Percentiles rank a stretch among this genome's conserved stretches.
Conservation (phyloP, 2,113 vertebrate genomes). For the Propithecus coquereli region DNA sequence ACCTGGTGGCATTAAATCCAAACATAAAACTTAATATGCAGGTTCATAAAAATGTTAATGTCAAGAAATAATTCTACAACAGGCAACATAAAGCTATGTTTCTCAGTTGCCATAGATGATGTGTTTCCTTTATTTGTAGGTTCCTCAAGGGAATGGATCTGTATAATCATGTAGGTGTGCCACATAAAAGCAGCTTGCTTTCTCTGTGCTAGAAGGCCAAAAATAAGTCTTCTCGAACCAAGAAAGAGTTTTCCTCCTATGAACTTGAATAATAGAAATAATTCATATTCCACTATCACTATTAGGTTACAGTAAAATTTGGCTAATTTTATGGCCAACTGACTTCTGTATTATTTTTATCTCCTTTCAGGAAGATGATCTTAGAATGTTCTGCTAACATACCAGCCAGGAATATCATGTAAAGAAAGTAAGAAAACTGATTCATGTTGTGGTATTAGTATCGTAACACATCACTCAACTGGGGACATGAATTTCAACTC, state of each 20-base stretch:
- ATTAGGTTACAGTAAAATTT: not conserved
- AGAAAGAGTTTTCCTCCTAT: not conserved
- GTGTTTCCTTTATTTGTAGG: slow-evolving; percentile 54
- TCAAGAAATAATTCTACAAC: slow-evolving; percentile 78
- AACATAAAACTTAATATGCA: slow-evolving; percentile 78
- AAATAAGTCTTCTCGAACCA: not conserved
- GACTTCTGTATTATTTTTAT: not conserved
- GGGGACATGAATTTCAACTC: not conserved
- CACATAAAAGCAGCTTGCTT: not conserved
- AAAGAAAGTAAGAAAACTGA: not conserved
- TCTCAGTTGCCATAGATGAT: slow-evolving; percentile 62
- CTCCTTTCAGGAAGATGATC: not conserved
- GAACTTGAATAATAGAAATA: not conserved
- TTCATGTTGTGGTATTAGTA: not conserved
- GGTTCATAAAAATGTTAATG: slow-evolving; percentile 79
- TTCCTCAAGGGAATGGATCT: slow-evolving; percentile 24
- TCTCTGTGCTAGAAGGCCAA: not conserved
- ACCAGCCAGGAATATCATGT: not conserved
- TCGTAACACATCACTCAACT: not conserved
- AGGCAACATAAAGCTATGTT: slow-evolving; percentile 59
- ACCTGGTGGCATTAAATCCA: slow-evolving; percentile 44
- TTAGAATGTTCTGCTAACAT: not conserved
- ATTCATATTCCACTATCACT: not conserved
- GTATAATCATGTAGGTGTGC: not conserved
- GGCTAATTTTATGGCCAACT: not conserved